phyloP scores from a whole-genome alignment of 2,888 invertebrate genomes.

The Drosophila prolongata region DNA sequence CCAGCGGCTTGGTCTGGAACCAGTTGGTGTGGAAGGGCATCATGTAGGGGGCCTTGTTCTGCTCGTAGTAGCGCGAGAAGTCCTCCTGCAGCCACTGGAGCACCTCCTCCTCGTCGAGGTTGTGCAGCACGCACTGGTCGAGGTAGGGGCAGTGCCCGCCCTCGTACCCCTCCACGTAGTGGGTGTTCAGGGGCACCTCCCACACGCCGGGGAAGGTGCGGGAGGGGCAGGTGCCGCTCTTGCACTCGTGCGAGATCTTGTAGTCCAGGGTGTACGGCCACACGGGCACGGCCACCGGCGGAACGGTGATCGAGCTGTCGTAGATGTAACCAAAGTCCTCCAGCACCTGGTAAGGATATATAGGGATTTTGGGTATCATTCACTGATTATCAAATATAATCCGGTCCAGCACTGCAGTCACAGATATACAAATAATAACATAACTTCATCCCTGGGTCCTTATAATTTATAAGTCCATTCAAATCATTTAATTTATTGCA shows the following conservation, averaged over 20 bases:
- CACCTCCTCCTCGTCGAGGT: constrained; percentile 91
- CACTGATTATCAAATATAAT: too few relatives aligned
- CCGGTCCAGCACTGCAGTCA: too few relatives aligned
- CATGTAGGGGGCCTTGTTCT: constrained; percentile 96
- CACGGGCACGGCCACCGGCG: constrained; percentile 91
- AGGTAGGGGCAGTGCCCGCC: constrained; percentile 96
- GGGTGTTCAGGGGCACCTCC: constrained; percentile 96
- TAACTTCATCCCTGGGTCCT: too few relatives aligned
- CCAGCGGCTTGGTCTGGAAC: constrained; percentile 95
- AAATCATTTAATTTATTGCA: too few relatives aligned
- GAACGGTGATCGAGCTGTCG: constrained; percentile 95
- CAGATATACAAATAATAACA: too few relatives aligned
- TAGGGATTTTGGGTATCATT: not conserved
- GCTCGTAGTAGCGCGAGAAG: constrained; percentile 92
- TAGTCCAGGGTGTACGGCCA: constrained; percentile 98
- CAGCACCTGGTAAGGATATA: constrained; percentile 87
- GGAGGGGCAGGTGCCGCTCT: constrained; percentile 95
- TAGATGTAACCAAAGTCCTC: constrained; percentile 97
- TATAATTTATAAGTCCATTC: too few relatives aligned
- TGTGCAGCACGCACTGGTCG: constrained; percentile 96
- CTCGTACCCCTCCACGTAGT: constrained; percentile 94
- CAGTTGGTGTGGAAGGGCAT: constrained; percentile 98
- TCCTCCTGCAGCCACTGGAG: constrained; percentile 96
- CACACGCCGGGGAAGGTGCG: constrained; percentile 96
- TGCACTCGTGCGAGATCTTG: constrained; percentile 96